These are phyloP conservation scores for Sitodiplosis mosellana DNA, from an alignment of 1,140 invertebrate genomes.

Conservation along the genomic window DNA sequence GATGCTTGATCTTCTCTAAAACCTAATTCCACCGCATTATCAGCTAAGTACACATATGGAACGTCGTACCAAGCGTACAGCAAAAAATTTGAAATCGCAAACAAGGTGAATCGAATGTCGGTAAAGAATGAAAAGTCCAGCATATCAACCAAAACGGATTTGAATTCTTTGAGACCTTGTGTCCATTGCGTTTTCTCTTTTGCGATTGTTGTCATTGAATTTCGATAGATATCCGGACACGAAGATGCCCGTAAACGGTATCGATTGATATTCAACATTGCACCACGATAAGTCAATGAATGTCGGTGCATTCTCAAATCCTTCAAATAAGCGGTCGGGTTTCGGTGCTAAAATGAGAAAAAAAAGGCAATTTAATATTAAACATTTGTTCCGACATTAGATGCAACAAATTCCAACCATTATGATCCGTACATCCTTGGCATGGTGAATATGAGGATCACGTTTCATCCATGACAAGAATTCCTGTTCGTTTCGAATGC, in stretches of 20 bases:
- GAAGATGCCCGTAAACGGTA: constrained; percentile 65
- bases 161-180: constrained; percentile 55
- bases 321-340: constrained; percentile 43
- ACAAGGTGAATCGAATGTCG: constrained; percentile 55
- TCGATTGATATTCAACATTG: constrained; percentile 68
- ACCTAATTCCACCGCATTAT: constrained; percentile 52
- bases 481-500: constrained; percentile 1
- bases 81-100: constrained; percentile 68
- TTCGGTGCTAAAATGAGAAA: constrained; percentile 21
- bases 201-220: constrained; percentile 71
- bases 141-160: constrained; percentile 55
- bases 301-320: constrained; percentile 50
- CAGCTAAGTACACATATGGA: constrained; percentile 69
- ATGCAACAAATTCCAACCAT: not conserved
- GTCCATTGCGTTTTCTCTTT: constrained; percentile 56
- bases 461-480: constrained; percentile 1
- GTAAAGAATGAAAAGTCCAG: constrained; percentile 61
- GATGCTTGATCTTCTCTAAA: constrained; percentile 53
- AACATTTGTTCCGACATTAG: not conserved
- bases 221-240: constrained; percentile 72
- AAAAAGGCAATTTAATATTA: not conserved
- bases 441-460: not conserved
- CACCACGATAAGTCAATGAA: constrained; percentile 64
- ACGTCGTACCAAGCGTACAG: constrained; percentile 80
- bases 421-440: not conserved